Evolutionary conservation across 2,797 vertebrate genomes (phyloP), one percentile per base, ranked within the genome.

Genomic region (Bradypodion ventrale): DNA sequence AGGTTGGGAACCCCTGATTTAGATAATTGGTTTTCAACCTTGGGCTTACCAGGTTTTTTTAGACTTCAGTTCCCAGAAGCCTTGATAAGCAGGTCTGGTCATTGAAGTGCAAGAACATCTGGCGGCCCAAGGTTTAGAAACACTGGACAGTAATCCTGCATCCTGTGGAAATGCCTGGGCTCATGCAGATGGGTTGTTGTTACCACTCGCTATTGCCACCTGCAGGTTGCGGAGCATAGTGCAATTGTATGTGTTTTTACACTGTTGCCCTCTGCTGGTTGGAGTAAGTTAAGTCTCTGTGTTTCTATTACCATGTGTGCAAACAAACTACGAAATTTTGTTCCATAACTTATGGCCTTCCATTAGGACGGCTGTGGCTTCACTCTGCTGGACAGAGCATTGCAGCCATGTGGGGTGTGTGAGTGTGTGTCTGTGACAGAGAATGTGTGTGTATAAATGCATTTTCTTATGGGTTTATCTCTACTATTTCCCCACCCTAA

Each of bases 181-280:
- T n/a, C n/a, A n/a, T n/a, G n/a, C n/a, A n/a, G n/a, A n/a, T n/a
- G n/a, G n/a, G n/a, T n/a, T n/a, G n/a, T n/a, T n/a, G n/a, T n/a
- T 2, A 69, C 62, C 12, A 25, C 56, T 15, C 66, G 27, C 32
- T 2, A 13, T 23, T 70, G 52, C 29, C 35, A 3, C 3, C 35
- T 27, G 10, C 35, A 2, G 9, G 65, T 4, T 21, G 12, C 15
- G 62, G 72, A 27, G 62, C 15, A 13, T n/a, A 56, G 70, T 62
- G 70, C 32, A 4, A n/a, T 46, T 35, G 66, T 13, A 13, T 1
- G 21, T 6, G 12, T 40, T 1, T 16, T 75, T 65, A 35, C 29
- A 3, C 73, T 75, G 2, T 65, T 80, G 87, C 82, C 83, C 86
- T 87, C 91, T 83, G 84, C 74, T 84, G 89, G 87, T 27, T 81